Evolutionary conservation across 1,140 invertebrate species (phyloP).

Genomic region (Acyrthosiphon pisum): DNA sequence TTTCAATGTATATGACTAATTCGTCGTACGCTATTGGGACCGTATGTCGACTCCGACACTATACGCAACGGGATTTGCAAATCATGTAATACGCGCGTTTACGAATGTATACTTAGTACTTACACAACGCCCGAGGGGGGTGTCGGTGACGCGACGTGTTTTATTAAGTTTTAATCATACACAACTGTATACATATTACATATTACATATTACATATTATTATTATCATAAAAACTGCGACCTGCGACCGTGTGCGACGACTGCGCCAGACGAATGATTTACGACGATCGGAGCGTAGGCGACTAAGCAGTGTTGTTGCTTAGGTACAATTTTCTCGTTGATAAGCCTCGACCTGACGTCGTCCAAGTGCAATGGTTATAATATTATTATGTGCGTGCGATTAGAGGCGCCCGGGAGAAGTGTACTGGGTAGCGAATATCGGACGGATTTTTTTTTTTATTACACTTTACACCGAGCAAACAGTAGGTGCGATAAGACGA

Average conservation of each 20-base stretch:
- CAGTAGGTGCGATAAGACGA: neutral
- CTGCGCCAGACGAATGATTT: too few relatives aligned
- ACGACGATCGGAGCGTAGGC: too few relatives aligned
- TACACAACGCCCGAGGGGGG: too few relatives aligned
- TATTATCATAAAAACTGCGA: too few relatives aligned
- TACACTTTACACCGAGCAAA: neutral
- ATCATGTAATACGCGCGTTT: neutral
- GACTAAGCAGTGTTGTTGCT: too few relatives aligned
- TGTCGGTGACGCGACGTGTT: neutral
- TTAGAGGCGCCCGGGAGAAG: neutral
- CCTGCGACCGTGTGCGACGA: neutral
- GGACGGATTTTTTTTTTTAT: neutral
- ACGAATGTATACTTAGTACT: neutral
- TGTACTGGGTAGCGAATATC: neutral
- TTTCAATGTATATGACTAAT: too few relatives aligned
- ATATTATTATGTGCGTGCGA: neutral
- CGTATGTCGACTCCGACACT: too few relatives aligned
- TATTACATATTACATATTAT: too few relatives aligned
- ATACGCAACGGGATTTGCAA: too few relatives aligned
- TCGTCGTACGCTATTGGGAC: too few relatives aligned
- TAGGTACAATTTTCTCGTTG: neutral
- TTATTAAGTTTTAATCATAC: neutral
- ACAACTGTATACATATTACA: too few relatives aligned
- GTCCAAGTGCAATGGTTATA: neutral
- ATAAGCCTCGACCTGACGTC: neutral